Percentiles rank a stretch among this genome's conserved stretches.
phyloP scores from a whole-genome alignment of 2,797 vertebrate genomes.

The Rhynchotus rufescens region DNA sequence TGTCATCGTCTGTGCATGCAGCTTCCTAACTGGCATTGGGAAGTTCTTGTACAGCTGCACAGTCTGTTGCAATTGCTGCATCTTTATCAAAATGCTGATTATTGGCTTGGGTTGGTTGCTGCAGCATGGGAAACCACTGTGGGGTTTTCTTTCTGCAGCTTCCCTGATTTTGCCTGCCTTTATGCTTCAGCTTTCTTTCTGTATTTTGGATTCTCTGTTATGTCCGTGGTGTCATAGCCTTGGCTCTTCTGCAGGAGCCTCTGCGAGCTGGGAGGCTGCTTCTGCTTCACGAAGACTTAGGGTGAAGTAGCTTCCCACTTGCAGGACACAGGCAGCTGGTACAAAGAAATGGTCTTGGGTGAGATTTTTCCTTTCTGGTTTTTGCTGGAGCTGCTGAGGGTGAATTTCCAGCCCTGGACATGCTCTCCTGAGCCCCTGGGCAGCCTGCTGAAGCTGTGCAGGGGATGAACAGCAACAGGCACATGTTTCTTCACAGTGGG shows the following conservation, averaged over 20 bases:
- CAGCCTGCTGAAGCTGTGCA: neutral
- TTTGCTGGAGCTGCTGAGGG: neutral
- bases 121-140: neutral
- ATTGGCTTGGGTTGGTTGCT: neutral
- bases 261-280: neutral
- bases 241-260: neutral
- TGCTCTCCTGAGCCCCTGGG: neutral
- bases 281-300: neutral
- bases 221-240: neutral
- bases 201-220: neutral
- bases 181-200: neutral
- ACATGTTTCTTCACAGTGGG: neutral
- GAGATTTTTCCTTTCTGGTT: neutral
- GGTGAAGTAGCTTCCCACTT: neutral
- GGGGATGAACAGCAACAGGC: neutral
- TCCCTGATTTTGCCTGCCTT: neutral
- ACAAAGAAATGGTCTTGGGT: neutral
- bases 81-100: neutral
- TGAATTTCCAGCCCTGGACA: neutral
- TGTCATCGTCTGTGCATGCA: neutral
- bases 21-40: neutral
- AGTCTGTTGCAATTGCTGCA: neutral
- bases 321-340: neutral
- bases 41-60: neutral
- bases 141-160: rapidly evolving